Evolutionary conservation across 2,797 vertebrate species (phyloP), one percentile per base, ranked within the genome.

Genomic region (Fundulus diaphanus): DNA sequence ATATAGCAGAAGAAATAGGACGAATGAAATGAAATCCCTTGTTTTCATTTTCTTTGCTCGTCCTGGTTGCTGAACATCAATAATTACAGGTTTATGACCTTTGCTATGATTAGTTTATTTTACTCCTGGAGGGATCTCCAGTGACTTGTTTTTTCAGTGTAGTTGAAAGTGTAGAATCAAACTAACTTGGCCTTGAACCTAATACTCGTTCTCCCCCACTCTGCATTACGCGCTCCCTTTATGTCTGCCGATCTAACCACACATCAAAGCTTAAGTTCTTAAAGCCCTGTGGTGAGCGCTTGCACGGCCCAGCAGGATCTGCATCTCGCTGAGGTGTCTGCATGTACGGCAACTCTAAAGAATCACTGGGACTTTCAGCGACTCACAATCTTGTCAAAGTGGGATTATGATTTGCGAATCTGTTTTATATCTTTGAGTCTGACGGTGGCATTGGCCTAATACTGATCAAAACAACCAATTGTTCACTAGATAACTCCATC

Each of bases 351-450:
- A 87, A 80, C 82, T 90, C 89, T 79, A 83, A 76, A 85, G 79
- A 85, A 87, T 87, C 79, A 42, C 46, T 48, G 35, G 67, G 56
- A 80, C 80, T 88, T 90, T 87, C 80, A 83, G 79, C 83, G 79
- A 74, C 70, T 81, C 79, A 77, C 80, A 85, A 72, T 76, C 73
- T 76, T 86, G 78, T 89, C 73, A 83, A 90, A 85, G 76, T 76
- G 42, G 88, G 78, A 80, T 79, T 81, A 87, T 78, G 73, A 88
- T 89, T 86, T 78, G 57, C 52, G 71, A 90, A 87, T 88, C 76
- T 86, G 80, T 89, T 90, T 90, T 79, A 89, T 82, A 85, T 78
- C 76, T 70, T 40, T 37, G 66, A 85, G 78, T 82, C 82, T 85
- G 82, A 89, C 82, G 81, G 81, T 7, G 1, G 63, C 67, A 52